Conservation (phyloP, 2,888 invertebrate species). For the Drosophila maculinotata region DNA sequence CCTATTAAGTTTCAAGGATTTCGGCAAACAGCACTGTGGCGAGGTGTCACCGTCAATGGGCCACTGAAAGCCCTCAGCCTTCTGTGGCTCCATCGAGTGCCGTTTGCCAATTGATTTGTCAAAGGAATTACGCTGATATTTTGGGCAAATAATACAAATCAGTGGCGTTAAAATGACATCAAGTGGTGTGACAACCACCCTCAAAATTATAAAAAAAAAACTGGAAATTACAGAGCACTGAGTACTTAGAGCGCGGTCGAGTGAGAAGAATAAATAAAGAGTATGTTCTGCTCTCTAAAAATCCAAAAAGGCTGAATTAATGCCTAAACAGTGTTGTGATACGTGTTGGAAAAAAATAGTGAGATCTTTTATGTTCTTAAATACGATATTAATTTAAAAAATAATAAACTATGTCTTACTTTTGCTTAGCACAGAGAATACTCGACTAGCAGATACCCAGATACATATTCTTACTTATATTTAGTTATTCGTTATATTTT, state of each 20-base stretch:
- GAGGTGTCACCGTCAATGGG: constrained; percentile 58
- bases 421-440: too few relatives aligned
- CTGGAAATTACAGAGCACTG: constrained; percentile 5
- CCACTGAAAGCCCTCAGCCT: constrained; percentile 60
- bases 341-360: too few relatives aligned
- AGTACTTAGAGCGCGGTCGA: constrained; percentile 23
- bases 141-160: constrained; percentile 68
- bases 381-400: too few relatives aligned
- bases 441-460: too few relatives aligned
- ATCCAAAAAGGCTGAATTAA: not conserved
- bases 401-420: too few relatives aligned
- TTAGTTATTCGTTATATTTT: too few relatives aligned
- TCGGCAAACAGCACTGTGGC: constrained; percentile 47
- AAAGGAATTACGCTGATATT: constrained; percentile 74
- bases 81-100: constrained; percentile 49
- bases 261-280: constrained; percentile 37
- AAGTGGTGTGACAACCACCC: constrained; percentile 68
- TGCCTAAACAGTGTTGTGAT: not conserved
- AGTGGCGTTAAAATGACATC: constrained; percentile 71
- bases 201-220: constrained; percentile 27
- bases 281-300: constrained; percentile 5
- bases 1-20: constrained; percentile 42
- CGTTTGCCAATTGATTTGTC: constrained; percentile 73
- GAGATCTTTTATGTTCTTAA: too few relatives aligned
- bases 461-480: too few relatives aligned